Evolutionary conservation across 2,797 vertebrate species (phyloP).

Genomic region (Podarcis lilfordi): DNA sequence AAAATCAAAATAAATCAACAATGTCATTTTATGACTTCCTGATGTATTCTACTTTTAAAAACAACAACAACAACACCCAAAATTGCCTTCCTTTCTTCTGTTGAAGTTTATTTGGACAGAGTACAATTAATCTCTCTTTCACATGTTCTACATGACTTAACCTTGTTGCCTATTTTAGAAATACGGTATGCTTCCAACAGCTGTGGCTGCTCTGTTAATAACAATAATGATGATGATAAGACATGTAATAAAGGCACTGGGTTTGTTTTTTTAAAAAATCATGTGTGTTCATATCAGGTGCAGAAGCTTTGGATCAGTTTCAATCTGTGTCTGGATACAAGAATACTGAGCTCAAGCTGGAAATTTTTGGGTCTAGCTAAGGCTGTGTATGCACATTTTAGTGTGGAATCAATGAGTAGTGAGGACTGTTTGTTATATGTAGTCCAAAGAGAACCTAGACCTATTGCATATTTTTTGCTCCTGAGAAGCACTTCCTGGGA

Average conservation of each 20-base stretch:
- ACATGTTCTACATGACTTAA: slow-evolving; percentile 2
- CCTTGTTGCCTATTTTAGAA: slow-evolving; percentile 22
- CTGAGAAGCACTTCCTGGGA: no score
- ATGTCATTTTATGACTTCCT: background rate
- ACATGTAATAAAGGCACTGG: slow-evolving; percentile 47
- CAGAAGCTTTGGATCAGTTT: background rate
- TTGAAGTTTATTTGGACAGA: slow-evolving; percentile 19
- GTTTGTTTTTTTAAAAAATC: background rate
- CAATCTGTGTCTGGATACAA: slow-evolving; percentile 13
- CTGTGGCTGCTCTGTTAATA: slow-evolving; percentile 36
- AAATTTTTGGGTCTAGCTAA: background rate
- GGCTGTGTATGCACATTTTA: no score
- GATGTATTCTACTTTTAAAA: slow-evolving; percentile 2
- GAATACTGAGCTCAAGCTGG: slow-evolving; percentile 36
- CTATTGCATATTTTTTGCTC: no score
- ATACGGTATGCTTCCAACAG: slow-evolving; percentile 42
- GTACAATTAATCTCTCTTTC: slow-evolving; percentile 34
- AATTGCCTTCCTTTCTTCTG: slow-evolving; percentile 40
- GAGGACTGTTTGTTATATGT: no score
- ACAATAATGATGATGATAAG: background rate
- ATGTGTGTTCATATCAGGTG: slow-evolving; percentile 7
- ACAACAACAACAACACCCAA: background rate
- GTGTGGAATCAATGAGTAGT: no score
- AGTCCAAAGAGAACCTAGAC: no score
- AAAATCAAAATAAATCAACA: background rate